Evolutionary conservation across 2,888 invertebrate species (phyloP).

Genomic region (Meliscaeva auricollis): DNA sequence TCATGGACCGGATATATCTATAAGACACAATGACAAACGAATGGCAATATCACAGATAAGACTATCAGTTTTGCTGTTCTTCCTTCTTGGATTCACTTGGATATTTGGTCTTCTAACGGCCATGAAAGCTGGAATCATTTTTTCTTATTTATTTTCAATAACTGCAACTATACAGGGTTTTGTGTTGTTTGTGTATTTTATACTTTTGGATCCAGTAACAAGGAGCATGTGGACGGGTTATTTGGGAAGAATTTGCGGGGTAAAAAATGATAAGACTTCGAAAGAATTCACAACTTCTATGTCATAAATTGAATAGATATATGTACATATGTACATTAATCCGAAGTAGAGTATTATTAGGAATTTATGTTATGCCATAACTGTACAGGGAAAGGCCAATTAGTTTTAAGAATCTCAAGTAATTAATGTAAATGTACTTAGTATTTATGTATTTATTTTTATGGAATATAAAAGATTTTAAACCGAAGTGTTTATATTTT

Average conservation of each 20-base stretch:
- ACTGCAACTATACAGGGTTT: conserved; percentile 87
- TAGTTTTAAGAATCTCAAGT: background rate
- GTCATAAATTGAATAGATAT: background rate
- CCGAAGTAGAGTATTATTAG: background rate
- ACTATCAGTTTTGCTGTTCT: conserved; percentile 86
- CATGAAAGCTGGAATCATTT: conserved; percentile 84
- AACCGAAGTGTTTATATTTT: background rate
- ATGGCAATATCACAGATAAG: conserved; percentile 85
- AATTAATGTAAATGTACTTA: conserved; percentile 37
- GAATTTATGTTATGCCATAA: conserved; percentile 13
- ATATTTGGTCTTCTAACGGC: conserved; percentile 86
- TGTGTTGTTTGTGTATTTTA: conserved; percentile 87
- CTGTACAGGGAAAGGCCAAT: conserved; percentile 17
- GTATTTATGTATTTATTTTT: conserved; percentile 31
- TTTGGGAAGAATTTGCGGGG: conserved; percentile 62
- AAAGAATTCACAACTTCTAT: conserved; percentile 73
- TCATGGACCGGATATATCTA: conserved; percentile 85
- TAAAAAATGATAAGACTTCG: conserved; percentile 59
- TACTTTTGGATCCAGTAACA: conserved; percentile 86
- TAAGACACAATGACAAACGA: conserved; percentile 82
- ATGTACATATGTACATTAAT: background rate
- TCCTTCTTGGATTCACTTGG: conserved; percentile 87
- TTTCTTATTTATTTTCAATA: conserved; percentile 87
- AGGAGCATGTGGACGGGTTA: conserved; percentile 84
- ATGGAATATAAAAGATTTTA: conserved; percentile 3